phyloP scores from a whole-genome alignment of 2,888 invertebrate genomes.

The Coelopa pilipes region DNA sequence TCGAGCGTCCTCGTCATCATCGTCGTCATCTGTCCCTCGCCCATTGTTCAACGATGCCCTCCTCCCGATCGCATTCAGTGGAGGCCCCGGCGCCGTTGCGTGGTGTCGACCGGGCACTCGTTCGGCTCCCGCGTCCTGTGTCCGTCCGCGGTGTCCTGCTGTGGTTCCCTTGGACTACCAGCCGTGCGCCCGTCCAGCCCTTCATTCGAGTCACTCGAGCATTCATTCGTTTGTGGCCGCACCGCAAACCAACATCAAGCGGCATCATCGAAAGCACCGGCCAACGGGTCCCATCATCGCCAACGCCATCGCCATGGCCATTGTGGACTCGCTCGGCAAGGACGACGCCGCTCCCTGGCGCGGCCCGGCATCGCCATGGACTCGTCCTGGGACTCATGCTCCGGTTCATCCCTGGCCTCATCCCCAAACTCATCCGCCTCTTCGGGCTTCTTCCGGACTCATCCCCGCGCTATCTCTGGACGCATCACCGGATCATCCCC shows the following conservation, averaged over 20 bases:
- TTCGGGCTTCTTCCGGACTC: no score
- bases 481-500: not conserved
- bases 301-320: no score
- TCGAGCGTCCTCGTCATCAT: not conserved
- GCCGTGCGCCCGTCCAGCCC: no score
- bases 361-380: not conserved
- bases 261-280: not conserved
- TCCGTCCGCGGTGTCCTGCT: slow-evolving; percentile 1
- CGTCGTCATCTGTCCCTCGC: not conserved
- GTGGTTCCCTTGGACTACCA: not conserved
- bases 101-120: slow-evolving; percentile 21
- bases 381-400: not conserved
- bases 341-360: not conserved
- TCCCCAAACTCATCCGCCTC: not conserved
- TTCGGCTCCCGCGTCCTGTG: slow-evolving; percentile 8
- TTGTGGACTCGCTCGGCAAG: not conserved
- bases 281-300: no score
- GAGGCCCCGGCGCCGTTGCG: not conserved
- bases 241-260: slow-evolving; percentile 9
- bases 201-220: no score
- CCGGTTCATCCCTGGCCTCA: not conserved
- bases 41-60: not conserved
- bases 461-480: no score
- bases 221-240: not conserved
- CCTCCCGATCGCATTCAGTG: not conserved